Percentiles rank a stretch among this genome's conserved stretches.
phyloP scores from a whole-genome alignment of 1,140 invertebrate species.

The Leptinotarsa undecemlineata region DNA sequence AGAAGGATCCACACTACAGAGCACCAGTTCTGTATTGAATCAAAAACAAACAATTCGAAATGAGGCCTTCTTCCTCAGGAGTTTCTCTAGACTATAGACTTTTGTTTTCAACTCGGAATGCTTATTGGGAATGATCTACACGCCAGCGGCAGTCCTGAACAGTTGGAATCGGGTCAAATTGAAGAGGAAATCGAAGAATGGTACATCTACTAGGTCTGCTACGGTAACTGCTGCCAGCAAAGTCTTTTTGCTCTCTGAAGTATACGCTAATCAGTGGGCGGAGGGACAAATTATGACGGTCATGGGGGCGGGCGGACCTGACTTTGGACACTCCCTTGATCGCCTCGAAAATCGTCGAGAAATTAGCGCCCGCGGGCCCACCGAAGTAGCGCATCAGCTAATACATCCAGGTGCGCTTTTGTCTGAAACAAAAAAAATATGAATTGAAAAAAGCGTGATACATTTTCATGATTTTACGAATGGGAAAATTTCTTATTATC shows the following conservation, averaged over 20 bases:
- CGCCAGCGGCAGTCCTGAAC: constrained; percentile 44
- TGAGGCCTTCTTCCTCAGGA: constrained; percentile 40
- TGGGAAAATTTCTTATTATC: too few species aligned
- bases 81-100: constrained; percentile 31
- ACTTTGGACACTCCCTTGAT: constrained; percentile 45
- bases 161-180: neutral
- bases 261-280: constrained; percentile 49
- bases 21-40: constrained; percentile 35
- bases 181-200: constrained; percentile 8
- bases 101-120: constrained; percentile 35
- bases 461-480: too few species aligned
- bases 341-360: constrained; percentile 28
- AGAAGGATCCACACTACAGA: constrained; percentile 43
- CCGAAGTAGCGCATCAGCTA: constrained; percentile 88
- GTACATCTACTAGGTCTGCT: too few species aligned
- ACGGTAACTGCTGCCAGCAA: constrained; percentile 46
- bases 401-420: constrained; percentile 90
- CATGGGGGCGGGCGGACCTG: constrained; percentile 50
- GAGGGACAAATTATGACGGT: constrained; percentile 39
- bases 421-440: constrained; percentile 71
- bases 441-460: too few species aligned
- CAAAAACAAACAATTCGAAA: constrained; percentile 20
- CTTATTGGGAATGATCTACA: constrained; percentile 46
- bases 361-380: constrained; percentile 88
- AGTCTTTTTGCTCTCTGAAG: constrained; percentile 55